Percentiles rank a stretch among this genome's conserved stretches.
Conservation (phyloP, 2,888 invertebrate species). For the Monopis laevigella region DNA sequence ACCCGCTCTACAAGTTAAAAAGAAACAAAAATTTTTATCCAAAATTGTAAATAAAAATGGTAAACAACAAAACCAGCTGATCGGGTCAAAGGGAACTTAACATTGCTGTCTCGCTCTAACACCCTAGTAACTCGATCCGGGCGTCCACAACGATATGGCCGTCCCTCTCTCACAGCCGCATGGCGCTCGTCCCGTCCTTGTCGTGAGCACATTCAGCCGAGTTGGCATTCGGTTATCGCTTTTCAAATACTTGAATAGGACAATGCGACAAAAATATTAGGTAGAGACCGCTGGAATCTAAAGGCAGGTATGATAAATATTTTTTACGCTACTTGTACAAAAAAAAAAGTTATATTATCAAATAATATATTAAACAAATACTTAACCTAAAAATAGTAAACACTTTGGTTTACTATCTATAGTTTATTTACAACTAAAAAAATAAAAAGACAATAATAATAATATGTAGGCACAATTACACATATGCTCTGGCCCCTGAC, state of each 20-base stretch:
- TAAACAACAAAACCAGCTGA: conserved; percentile 24
- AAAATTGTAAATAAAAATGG: too few relatives aligned
- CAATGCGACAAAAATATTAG: too few relatives aligned
- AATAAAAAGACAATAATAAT: too few relatives aligned
- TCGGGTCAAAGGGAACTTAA: conserved; percentile 31
- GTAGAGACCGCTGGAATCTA: conserved; percentile 35
- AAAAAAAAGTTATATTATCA: too few relatives aligned
- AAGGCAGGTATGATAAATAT: too few relatives aligned
- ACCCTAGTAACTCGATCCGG: conserved; percentile 49
- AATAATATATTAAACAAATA: not conserved
- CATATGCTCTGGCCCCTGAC: too few relatives aligned
- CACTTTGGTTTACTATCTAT: too few relatives aligned
- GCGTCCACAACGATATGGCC: conserved; percentile 31
- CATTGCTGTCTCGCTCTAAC: conserved; percentile 38
- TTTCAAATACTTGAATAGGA: conserved; percentile 54
- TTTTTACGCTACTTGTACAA: too few relatives aligned
- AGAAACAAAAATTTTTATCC: too few relatives aligned
- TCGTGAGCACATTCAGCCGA: conserved; percentile 29
- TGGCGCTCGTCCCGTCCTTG: not conserved
- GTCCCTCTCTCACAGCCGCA: conserved; percentile 27
- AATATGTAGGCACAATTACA: too few relatives aligned
- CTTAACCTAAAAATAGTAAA: not conserved
- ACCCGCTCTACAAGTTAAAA: too few relatives aligned
- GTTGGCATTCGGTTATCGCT: conserved; percentile 48
- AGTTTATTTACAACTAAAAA: too few relatives aligned